phyloP scores from a whole-genome alignment of 1,140 invertebrate species.

The Melanaphis sacchari region DNA sequence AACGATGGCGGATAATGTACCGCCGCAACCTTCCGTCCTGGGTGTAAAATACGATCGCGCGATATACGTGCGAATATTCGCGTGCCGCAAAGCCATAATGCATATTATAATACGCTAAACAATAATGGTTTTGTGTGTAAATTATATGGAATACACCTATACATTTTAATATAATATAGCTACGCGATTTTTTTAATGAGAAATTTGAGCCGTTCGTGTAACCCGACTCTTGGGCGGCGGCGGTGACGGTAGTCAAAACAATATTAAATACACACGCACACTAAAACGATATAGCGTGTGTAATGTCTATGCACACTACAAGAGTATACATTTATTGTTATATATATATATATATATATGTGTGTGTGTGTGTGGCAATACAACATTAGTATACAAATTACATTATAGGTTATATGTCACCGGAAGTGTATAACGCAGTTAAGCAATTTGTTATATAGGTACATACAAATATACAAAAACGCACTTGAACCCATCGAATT shows the following conservation, averaged over 20 bases:
- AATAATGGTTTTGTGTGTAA: not conserved
- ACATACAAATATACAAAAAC: not conserved
- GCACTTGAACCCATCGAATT: not conserved
- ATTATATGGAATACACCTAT: not conserved
- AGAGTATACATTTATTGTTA: not conserved
- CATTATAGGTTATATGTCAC: not conserved
- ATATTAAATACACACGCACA: not conserved
- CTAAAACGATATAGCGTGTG: not conserved
- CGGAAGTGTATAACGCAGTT: not conserved
- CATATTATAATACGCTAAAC: not conserved
- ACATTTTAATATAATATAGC: not conserved
- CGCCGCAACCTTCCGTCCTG: not conserved
- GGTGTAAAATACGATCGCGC: not conserved
- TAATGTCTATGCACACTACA: not conserved
- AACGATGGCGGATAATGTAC: not conserved
- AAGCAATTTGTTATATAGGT: not conserved
- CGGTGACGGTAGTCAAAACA: conserved; percentile 28
- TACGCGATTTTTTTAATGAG: not conserved
- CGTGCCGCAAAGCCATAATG: conserved; percentile 15
- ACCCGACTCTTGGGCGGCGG: not conserved
- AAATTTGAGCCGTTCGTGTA: conserved; percentile 11
- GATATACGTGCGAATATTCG: conserved; percentile 36
- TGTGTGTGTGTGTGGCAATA: not conserved
- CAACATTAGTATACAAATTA: not conserved
- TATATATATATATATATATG: not conserved